These are phyloP conservation scores for Propithecus deckenii DNA, from an alignment of 2,797 vertebrate genomes.

Conservation along the genomic window DNA sequence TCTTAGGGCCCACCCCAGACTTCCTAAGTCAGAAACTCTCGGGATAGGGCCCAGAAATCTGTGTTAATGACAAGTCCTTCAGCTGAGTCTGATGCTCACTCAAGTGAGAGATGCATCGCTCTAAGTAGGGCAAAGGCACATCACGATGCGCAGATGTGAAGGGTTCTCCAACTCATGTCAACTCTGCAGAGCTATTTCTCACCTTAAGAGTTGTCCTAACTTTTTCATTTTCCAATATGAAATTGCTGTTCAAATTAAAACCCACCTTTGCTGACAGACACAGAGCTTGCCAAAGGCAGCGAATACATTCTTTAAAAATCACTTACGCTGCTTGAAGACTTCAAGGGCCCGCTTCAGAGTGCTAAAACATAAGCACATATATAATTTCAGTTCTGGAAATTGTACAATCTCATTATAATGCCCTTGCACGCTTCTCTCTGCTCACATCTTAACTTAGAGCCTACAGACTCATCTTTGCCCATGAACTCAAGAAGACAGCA, in stretches of 20 bases:
- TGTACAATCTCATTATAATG: neutral
- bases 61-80: neutral
- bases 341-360: slow-evolving; percentile 94
- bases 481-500: neutral
- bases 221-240: neutral
- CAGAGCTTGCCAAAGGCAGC: neutral
- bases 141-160: rapidly evolving
- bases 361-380: slow-evolving; percentile 83
- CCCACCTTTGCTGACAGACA: neutral
- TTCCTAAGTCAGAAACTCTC: neutral
- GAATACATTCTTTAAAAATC: neutral
- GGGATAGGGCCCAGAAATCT: neutral
- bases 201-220: neutral
- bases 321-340: slow-evolving; percentile 96
- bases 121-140: neutral
- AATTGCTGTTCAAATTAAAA: slow-evolving; percentile 24
- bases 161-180: neutral
- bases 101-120: neutral
- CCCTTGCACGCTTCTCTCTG: neutral
- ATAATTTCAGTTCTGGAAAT: slow-evolving; percentile 46
- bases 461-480: neutral
- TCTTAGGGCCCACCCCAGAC: neutral
- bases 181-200: neutral
- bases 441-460: neutral
- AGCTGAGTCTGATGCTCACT: neutral